Conservation (phyloP, 2,888 invertebrate genomes). For the Drosophila borborema region DNA sequence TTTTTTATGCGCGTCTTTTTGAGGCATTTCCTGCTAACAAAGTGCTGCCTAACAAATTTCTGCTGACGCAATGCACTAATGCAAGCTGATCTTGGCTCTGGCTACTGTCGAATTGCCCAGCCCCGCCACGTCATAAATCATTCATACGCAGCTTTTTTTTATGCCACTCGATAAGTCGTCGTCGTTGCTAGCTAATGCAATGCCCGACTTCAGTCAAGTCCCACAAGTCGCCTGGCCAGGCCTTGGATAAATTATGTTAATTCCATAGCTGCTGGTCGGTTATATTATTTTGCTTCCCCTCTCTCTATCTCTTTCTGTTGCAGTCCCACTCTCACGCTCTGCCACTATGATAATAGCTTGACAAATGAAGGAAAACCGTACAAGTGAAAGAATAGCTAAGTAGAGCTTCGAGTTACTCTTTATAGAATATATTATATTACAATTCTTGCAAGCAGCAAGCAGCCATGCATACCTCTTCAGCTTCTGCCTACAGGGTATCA, state of each 20-base stretch:
- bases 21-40: conserved; percentile 31
- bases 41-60: conserved; percentile 20
- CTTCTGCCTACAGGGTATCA: conserved; percentile 24
- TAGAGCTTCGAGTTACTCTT: conserved; percentile 13
- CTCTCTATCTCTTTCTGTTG: conserved; percentile 11
- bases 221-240: conserved; percentile 43
- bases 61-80: conserved; percentile 56
- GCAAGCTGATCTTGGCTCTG: conserved; percentile 25
- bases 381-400: too few species aligned
- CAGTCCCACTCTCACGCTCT: background rate
- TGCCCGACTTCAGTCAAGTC: conserved; percentile 29
- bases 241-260: conserved; percentile 76
- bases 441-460: background rate
- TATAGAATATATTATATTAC: background rate
- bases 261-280: conserved; percentile 52
- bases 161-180: conserved; percentile 62
- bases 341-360: conserved; percentile 56
- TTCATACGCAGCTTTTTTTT: conserved; percentile 59
- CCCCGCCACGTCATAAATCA: conserved; percentile 65
- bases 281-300: conserved; percentile 26
- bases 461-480: background rate
- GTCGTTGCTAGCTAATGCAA: conserved; percentile 38
- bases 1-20: conserved; percentile 9
- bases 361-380: conserved; percentile 59
- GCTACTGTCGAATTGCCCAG: conserved; percentile 1